Conservation (phyloP, 2,888 invertebrate species). For the Mythimna impura region DNA sequence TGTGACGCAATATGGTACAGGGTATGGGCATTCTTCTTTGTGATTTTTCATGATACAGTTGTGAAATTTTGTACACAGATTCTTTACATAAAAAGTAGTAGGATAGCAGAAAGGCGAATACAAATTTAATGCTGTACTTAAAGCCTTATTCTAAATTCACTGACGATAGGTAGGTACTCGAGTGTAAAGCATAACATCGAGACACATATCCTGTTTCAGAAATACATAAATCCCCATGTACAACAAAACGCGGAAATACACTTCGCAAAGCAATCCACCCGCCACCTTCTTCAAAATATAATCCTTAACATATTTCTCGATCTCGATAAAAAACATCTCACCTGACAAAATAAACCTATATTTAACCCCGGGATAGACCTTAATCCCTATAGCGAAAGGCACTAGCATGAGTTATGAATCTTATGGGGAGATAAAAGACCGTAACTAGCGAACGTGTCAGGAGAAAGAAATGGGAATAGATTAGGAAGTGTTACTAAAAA, state of each 20-base stretch:
- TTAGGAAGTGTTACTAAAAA: slow-evolving; percentile 49
- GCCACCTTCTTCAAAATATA: slow-evolving; percentile 32
- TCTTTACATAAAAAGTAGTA: too few relatives aligned
- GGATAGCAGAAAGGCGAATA: too few relatives aligned
- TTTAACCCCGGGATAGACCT: slow-evolving; percentile 56
- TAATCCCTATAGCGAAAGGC: slow-evolving; percentile 59
- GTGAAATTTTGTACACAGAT: too few relatives aligned
- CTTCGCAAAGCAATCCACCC: not conserved
- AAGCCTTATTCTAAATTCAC: too few relatives aligned
- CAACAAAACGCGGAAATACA: slow-evolving; percentile 13
- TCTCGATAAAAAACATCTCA: slow-evolving; percentile 49
- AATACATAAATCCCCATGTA: slow-evolving; percentile 9
- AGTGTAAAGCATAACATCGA: not conserved
- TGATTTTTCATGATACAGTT: too few relatives aligned
- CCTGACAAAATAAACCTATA: slow-evolving; percentile 59
- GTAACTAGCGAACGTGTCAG: slow-evolving; percentile 52
- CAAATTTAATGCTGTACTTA: too few relatives aligned
- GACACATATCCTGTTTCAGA: not conserved
- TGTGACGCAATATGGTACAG: too few relatives aligned
- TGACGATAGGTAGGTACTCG: too few relatives aligned
- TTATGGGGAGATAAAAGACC: slow-evolving; percentile 58
- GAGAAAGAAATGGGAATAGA: slow-evolving; percentile 56
- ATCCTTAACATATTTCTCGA: slow-evolving; percentile 38
- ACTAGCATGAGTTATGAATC: slow-evolving; percentile 64
- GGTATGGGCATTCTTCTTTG: too few relatives aligned